phyloP scores from a whole-genome alignment of 2,888 invertebrate species.

The Xylocampa areola region DNA sequence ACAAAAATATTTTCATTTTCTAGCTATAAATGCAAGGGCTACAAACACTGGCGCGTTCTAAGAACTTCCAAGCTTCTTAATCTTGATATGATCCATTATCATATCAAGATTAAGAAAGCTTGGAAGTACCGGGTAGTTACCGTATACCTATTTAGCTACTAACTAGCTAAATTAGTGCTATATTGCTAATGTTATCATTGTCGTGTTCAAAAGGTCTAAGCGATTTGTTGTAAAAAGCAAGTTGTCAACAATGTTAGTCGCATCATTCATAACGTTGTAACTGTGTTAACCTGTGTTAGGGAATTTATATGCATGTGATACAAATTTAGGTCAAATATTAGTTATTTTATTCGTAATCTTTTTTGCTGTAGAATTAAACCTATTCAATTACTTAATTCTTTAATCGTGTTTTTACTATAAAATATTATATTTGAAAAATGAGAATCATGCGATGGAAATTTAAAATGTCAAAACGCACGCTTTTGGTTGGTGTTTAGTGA shows the following conservation, averaged over 20 bases:
- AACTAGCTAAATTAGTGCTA: slow-evolving; percentile 42
- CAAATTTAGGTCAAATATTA: no score
- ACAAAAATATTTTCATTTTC: slow-evolving; percentile 15
- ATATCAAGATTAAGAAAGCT: no score
- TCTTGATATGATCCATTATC: slow-evolving; percentile 26
- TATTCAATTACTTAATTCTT: no score
- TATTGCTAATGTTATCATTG: slow-evolving; percentile 27
- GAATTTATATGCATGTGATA: no score
- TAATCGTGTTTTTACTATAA: no score
- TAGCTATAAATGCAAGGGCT: slow-evolving; percentile 6
- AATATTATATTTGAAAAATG: no score
- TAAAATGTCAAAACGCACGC: no score
- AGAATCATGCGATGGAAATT: no score
- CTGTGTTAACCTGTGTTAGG: no score
- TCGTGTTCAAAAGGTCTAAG: slow-evolving; percentile 42
- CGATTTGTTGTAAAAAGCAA: slow-evolving; percentile 39
- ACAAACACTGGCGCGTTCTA: slow-evolving; percentile 1
- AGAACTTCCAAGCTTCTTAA: slow-evolving; percentile 8
- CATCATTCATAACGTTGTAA: slow-evolving; percentile 24
- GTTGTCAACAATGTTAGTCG: slow-evolving; percentile 15
- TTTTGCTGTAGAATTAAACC: no score
- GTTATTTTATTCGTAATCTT: no score
- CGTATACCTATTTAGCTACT: slow-evolving; percentile 27
- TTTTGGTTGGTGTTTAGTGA: no score
- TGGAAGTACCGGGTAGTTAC: slow-evolving; percentile 11